Percentiles rank a stretch among this genome's conserved stretches.
phyloP scores from a whole-genome alignment of 1,140 invertebrate genomes.

The Meloidogyne floridensis region DNA sequence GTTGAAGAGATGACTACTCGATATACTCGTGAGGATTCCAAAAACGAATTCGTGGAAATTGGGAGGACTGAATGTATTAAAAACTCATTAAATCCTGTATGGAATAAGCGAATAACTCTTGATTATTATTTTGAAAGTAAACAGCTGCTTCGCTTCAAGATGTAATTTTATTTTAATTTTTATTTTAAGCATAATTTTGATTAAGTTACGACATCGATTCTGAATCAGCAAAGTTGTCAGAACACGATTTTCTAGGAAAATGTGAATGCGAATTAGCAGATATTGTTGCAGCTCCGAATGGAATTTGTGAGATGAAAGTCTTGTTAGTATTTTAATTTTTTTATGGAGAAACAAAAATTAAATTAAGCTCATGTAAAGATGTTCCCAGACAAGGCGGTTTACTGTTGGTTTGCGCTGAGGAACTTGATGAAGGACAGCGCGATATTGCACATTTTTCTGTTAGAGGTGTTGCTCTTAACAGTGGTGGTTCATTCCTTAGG shows the following conservation, averaged over 20 bases:
- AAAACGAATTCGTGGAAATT: conserved; percentile 59
- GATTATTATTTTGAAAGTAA: conserved; percentile 71
- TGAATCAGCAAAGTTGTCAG: conserved; percentile 48
- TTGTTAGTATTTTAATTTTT: conserved; percentile 21
- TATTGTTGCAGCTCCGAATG: conserved; percentile 67
- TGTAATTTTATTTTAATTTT: conserved; percentile 55
- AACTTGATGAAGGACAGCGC: conserved; percentile 68
- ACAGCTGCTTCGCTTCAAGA: conserved; percentile 68
- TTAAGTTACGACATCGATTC: conserved; percentile 68
- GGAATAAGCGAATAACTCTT: conserved; percentile 69
- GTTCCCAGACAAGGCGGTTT: conserved; percentile 48
- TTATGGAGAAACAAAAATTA: not conserved
- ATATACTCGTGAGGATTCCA: conserved; percentile 6
- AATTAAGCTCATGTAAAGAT: conserved; percentile 37
- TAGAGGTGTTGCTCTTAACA: conserved; percentile 69
- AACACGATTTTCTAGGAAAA: conserved; percentile 70
- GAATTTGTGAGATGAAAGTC: conserved; percentile 39
- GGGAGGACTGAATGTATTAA: conserved; percentile 70
- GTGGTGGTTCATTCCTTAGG: conserved; percentile 43
- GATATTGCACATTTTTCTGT: conserved; percentile 69
- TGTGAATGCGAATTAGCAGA: conserved; percentile 70
- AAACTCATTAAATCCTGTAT: conserved; percentile 71
- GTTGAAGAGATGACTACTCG: conserved; percentile 39
- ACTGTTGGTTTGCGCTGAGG: conserved; percentile 68
- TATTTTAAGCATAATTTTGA: too few species aligned